Percentiles rank a stretch among this genome's conserved stretches.
phyloP scores from a whole-genome alignment of 2,888 invertebrate genomes.

The Melangyna quadrimaculata region DNA sequence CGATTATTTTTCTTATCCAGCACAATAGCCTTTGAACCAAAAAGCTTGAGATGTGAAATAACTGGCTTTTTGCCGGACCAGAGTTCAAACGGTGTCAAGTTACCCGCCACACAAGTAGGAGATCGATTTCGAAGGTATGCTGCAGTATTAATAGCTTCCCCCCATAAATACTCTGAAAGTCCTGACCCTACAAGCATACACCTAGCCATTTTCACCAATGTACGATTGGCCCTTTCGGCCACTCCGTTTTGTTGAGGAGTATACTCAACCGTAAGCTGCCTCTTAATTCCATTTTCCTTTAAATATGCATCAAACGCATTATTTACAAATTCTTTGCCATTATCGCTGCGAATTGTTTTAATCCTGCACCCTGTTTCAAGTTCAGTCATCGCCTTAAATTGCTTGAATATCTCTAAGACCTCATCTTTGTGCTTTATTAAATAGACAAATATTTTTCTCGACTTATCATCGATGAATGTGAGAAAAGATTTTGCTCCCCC shows the following conservation, averaged over 20 bases:
- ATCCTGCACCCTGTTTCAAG: neutral
- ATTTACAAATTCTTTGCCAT: neutral
- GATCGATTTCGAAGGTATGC: conserved; percentile 15
- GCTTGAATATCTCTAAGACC: conserved; percentile 21
- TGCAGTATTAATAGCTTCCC: conserved; percentile 50
- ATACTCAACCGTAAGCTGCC: conserved; percentile 30
- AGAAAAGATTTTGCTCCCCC: conserved; percentile 24
- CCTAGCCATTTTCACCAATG: conserved; percentile 72
- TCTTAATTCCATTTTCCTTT: neutral
- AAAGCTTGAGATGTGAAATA: conserved; percentile 22
- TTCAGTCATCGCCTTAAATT: conserved; percentile 24
- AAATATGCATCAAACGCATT: neutral
- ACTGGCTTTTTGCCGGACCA: conserved; percentile 41
- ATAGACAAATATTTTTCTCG: neutral
- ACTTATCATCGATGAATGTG: neutral
- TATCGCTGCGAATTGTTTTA: neutral
- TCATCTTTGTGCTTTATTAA: conserved; percentile 58
- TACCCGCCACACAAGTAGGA: neutral
- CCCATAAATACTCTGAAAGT: conserved; percentile 72
- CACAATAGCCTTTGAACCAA: conserved; percentile 32
- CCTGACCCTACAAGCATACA: conserved; percentile 72
- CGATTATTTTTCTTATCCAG: conserved; percentile 27
- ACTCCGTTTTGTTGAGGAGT: conserved; percentile 66
- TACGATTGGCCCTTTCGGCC: conserved; percentile 51
- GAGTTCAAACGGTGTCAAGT: neutral